Evolutionary conservation across 2,797 vertebrate species (phyloP).

Genomic region (Eutrigla gurnardus): DNA sequence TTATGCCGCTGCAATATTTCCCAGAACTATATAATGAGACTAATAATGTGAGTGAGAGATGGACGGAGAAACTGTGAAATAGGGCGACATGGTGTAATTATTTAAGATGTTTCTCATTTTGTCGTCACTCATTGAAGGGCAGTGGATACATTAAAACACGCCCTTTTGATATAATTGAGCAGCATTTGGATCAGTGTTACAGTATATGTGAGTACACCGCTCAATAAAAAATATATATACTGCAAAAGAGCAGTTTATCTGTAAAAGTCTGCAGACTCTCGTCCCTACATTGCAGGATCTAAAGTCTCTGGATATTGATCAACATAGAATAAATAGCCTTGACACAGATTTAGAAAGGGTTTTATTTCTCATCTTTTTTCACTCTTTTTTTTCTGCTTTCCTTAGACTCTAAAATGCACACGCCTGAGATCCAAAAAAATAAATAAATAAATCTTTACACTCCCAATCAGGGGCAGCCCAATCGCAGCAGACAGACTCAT

Average conservation of each 20-base stretch:
- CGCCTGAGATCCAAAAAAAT: conserved; percentile 25
- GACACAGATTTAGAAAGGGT: conserved; percentile 7
- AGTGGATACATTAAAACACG: not conserved
- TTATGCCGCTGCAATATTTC: not conserved
- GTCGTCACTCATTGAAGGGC: not conserved
- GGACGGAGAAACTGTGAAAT: not conserved
- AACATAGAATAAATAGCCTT: conserved; percentile 15
- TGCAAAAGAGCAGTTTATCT: not conserved
- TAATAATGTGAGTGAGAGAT: not conserved
- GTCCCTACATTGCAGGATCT: conserved; percentile 6
- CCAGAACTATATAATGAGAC: not conserved
- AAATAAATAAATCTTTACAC: conserved; percentile 34
- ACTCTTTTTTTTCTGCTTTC: conserved; percentile 14
- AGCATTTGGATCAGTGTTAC: too few species aligned
- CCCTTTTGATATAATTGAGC: not conserved
- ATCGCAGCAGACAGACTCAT: conserved; percentile 63
- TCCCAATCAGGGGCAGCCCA: conserved; percentile 33
- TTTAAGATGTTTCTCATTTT: not conserved
- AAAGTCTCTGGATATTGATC: conserved; percentile 17
- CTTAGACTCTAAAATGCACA: conserved; percentile 2
- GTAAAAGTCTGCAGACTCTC: conserved; percentile 2
- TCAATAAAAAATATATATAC: not conserved
- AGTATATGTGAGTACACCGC: not conserved
- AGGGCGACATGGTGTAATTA: not conserved
- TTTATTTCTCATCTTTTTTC: not conserved